Conservation (phyloP, 2,113 vertebrate genomes). For the Channa maculata region DNA sequence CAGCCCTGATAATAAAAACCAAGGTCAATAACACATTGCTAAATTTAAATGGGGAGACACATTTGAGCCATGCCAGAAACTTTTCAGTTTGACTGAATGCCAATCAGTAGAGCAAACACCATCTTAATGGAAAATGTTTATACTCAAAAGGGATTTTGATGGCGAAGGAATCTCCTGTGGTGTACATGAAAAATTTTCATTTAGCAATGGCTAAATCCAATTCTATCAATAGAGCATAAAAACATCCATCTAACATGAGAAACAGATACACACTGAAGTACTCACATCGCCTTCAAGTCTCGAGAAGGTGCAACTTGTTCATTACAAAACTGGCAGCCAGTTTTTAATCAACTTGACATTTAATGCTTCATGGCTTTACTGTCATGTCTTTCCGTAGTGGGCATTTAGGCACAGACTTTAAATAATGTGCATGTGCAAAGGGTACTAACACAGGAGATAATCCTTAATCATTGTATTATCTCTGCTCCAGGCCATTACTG, state of each 20-base stretch:
- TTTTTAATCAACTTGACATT: conserved; percentile 75
- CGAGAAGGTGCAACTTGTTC: conserved; percentile 35
- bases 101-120: conserved; percentile 23
- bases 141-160: neutral
- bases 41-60: conserved; percentile 13
- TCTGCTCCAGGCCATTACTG: conserved; percentile 43
- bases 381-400: conserved; percentile 61
- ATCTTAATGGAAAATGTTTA: neutral
- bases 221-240: neutral
- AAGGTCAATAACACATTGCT: conserved; percentile 59
- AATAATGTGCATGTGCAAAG: conserved; percentile 51
- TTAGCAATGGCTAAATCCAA: too few species aligned
- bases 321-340: conserved; percentile 41
- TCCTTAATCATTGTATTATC: conserved; percentile 66
- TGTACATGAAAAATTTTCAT: too few species aligned
- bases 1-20: conserved; percentile 46
- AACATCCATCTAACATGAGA: neutral
- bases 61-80: neutral
- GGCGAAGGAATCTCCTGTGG: too few species aligned
- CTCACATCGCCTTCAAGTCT: conserved; percentile 37
- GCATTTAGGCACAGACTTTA: conserved; percentile 66
- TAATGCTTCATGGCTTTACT: conserved; percentile 60
- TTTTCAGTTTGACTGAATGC: neutral
- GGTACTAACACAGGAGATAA: conserved; percentile 52
- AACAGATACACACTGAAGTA: neutral